Evolutionary conservation across 35 echinoderm and acorn worm genomes (phyloP), one percentile per base, ranked within the genome.

Genomic region (Strongylocentrotus purpuratus): DNA sequence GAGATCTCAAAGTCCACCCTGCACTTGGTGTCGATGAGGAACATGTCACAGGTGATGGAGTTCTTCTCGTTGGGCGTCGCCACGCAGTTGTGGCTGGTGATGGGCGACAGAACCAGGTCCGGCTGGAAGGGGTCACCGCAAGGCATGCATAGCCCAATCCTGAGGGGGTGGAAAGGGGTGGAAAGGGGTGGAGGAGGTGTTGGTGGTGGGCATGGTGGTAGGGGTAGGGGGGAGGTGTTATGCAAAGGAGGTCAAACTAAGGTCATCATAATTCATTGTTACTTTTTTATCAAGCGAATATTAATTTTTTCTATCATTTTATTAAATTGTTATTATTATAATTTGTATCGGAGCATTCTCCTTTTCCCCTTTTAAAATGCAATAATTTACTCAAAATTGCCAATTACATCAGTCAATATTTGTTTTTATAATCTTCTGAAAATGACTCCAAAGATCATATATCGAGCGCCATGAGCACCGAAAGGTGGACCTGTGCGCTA

Each of bases 1-100:
- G 96, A 85, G 45, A 97, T 95, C 90, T 97, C 96, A 31, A 99
- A 96, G 31, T 97, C 97, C 45, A 99, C 96, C 92, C 96, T 94
- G 92, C 97, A 94, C 92, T 96, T 97, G 31, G 96, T 97, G 6
- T 96, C 95, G n/a, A 91, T 95, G 22, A 99, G 95, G 93, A 99
- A 99, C 85, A 95, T 95, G 92, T 99, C 96, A 5, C 97, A 32
- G 45, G 91, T 95, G 65, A 99, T 95, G 31, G 78, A 94, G 94
- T 97, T 94, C 31, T 95, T 88, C 31, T 94, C 31, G 50, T 95
- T 92, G 86, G 46, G 95, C 95, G 28, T 94, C 92, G 92, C 94
- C 95, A 87, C 94, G 95, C 65, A 86, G 41, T 96, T 95, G 85
- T 98, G 91, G 25, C 95, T 94, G 32, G 97, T 89, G 58, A 99